phyloP scores from a whole-genome alignment of 2,113 vertebrate genomes.

The Alligator mississippiensis region DNA sequence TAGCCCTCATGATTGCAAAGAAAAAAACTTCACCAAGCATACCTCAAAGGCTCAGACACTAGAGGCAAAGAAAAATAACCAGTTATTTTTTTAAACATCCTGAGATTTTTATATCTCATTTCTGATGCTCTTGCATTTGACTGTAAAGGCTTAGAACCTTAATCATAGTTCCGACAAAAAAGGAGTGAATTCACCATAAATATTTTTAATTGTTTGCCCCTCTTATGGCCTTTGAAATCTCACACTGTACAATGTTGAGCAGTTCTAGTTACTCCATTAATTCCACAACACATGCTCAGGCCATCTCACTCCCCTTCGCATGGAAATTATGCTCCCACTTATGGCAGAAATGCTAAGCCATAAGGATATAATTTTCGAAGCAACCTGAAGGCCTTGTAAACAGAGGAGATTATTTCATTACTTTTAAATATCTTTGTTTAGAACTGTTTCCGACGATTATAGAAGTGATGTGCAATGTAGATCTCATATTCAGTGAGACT shows the following conservation, averaged over 20 bases:
- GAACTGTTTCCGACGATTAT: not conserved
- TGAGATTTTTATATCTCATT: not conserved
- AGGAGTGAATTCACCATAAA: not conserved
- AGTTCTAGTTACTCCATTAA: not conserved
- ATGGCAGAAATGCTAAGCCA: not conserved
- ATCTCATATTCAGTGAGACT: too few species aligned
- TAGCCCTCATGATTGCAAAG: not conserved
- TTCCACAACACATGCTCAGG: fast-evolving
- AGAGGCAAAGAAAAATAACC: not conserved
- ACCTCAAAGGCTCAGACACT: not conserved
- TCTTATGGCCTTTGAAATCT: not conserved
- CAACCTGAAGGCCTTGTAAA: not conserved
- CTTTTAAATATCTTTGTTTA: not conserved
- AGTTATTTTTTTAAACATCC: not conserved
- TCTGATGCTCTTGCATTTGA: not conserved
- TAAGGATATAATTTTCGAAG: not conserved
- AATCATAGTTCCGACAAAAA: not conserved
- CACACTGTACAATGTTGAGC: not conserved
- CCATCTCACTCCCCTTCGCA: not conserved
- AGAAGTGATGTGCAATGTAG: not conserved
- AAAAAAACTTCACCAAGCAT: not conserved
- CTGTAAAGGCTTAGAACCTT: not conserved
- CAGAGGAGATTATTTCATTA: not conserved
- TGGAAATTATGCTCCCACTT: not conserved
- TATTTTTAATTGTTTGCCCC: not conserved